phyloP scores from a whole-genome alignment of 2,797 vertebrate genomes.

The Channa striata region DNA sequence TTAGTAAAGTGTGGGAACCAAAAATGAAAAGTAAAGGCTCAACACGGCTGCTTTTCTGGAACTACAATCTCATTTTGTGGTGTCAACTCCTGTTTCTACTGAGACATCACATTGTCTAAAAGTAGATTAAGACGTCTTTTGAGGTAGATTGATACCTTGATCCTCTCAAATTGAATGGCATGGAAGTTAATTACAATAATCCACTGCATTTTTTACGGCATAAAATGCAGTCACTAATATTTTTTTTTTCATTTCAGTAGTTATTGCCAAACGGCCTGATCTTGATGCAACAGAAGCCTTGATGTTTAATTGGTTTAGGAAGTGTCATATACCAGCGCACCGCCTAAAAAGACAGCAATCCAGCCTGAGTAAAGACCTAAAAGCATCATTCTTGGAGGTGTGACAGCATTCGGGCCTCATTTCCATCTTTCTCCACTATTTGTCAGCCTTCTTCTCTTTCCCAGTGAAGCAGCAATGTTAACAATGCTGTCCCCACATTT shows the following conservation, averaged over 20 bases:
- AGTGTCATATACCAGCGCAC: slow-evolving; percentile 59
- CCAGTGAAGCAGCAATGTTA: slow-evolving; percentile 82
- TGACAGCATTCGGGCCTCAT: slow-evolving; percentile 76
- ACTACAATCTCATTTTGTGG: slow-evolving; percentile 22
- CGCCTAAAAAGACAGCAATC: slow-evolving; percentile 56
- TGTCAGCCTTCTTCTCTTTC: slow-evolving; percentile 71
- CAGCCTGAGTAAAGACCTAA: slow-evolving; percentile 61
- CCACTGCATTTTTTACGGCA: slow-evolving; percentile 23
- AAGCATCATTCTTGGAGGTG: slow-evolving; percentile 69
- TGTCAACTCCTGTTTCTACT: slow-evolving; percentile 42
- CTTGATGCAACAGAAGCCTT: slow-evolving; percentile 61
- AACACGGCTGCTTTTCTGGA: slow-evolving; percentile 8
- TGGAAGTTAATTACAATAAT: slow-evolving; percentile 52
- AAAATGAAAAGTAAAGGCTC: not conserved
- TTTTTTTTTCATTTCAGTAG: slow-evolving; percentile 33
- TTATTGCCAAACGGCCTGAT: slow-evolving; percentile 57
- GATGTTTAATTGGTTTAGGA: slow-evolving; percentile 79
- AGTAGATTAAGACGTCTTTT: slow-evolving; percentile 40
- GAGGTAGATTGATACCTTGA: slow-evolving; percentile 33
- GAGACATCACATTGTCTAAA: slow-evolving; percentile 36
- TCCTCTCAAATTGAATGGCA: slow-evolving; percentile 41
- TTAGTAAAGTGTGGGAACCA: not conserved
- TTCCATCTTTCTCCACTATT: slow-evolving; percentile 73
- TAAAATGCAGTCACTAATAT: slow-evolving; percentile 33
- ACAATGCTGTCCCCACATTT: slow-evolving; percentile 83